These are phyloP conservation scores for Tokudaia muenninki DNA, from an alignment of 2,797 vertebrate species.

Conservation along the genomic window DNA sequence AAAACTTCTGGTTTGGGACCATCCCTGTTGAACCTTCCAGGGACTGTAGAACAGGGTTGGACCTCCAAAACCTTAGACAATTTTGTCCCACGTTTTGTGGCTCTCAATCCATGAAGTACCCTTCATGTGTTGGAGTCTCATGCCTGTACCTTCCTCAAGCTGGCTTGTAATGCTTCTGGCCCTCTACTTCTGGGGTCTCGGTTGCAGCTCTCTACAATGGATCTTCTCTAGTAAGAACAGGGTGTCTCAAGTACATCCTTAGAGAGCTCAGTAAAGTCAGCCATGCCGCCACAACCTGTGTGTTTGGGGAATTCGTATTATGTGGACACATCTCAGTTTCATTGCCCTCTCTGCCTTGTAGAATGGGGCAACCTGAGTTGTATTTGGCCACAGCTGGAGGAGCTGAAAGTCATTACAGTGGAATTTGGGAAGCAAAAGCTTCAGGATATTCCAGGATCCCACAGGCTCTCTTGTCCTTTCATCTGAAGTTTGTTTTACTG, in stretches of 20 bases:
- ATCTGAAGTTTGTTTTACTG: not conserved
- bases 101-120: not conserved
- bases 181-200: not conserved
- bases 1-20: not conserved
- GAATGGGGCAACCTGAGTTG: no score
- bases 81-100: rapidly evolving
- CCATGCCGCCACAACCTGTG: not conserved
- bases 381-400: not conserved
- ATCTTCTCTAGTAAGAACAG: not conserved
- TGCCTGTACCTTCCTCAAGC: not conserved
- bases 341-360: not conserved
- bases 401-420: not conserved
- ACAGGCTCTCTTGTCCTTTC: not conserved
- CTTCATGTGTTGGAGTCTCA: not conserved
- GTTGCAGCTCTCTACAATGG: no score
- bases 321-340: no score
- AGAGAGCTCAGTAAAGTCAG: not conserved
- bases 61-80: not conserved
- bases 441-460: not conserved
- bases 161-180: not conserved
- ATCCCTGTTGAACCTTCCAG: not conserved
- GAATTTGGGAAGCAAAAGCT: not conserved
- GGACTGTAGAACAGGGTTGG: not conserved
- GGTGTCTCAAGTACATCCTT: not conserved
- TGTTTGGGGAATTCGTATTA: not conserved